These are phyloP conservation scores for Anagyrus pseudococci DNA, from an alignment of 2,888 invertebrate species.

Conservation along the genomic window DNA sequence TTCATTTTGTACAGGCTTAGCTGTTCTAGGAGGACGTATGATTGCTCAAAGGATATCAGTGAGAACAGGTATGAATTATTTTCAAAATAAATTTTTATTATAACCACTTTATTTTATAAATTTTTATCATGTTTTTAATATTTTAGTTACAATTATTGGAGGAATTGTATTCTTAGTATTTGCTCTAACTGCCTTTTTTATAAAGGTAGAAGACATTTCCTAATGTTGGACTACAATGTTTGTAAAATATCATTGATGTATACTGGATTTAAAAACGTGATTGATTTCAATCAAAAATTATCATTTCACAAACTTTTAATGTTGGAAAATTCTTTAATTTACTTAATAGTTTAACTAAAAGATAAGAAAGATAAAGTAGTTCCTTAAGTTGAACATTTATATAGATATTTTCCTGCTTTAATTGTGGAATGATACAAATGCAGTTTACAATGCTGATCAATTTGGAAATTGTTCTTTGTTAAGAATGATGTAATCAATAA, in stretches of 20 bases:
- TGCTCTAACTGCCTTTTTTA: slow-evolving; percentile 89
- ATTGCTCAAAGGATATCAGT: slow-evolving; percentile 97
- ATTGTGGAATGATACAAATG: slow-evolving; percentile 19
- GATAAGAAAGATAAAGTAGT: too few relatives aligned
- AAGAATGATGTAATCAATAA: slow-evolving; percentile 20
- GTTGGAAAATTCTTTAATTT: too few relatives aligned
- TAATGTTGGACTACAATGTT: too few relatives aligned
- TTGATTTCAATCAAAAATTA: too few relatives aligned
- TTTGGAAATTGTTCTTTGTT: slow-evolving; percentile 11
- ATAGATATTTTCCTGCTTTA: slow-evolving; percentile 26
- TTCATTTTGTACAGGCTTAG: slow-evolving; percentile 94
- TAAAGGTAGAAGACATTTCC: too few relatives aligned
- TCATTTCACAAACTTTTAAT: too few relatives aligned
- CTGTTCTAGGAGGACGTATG: slow-evolving; percentile 95
- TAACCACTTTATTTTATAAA: slow-evolving; percentile 12
- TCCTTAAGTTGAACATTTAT: slow-evolving; percentile 16
- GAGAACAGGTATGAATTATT: slow-evolving; percentile 78
- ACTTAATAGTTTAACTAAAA: too few relatives aligned
- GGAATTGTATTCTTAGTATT: slow-evolving; percentile 95
- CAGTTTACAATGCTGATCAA: slow-evolving; percentile 28
- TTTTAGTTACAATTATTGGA: slow-evolving; percentile 92
- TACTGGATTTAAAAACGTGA: too few relatives aligned
- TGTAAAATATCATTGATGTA: too few relatives aligned
- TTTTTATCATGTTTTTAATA: slow-evolving; percentile 10
- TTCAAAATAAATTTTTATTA: slow-evolving; percentile 16